These are phyloP conservation scores for Megaceryle alcyon DNA, from an alignment of 2,797 vertebrate species.

Conservation along the genomic window DNA sequence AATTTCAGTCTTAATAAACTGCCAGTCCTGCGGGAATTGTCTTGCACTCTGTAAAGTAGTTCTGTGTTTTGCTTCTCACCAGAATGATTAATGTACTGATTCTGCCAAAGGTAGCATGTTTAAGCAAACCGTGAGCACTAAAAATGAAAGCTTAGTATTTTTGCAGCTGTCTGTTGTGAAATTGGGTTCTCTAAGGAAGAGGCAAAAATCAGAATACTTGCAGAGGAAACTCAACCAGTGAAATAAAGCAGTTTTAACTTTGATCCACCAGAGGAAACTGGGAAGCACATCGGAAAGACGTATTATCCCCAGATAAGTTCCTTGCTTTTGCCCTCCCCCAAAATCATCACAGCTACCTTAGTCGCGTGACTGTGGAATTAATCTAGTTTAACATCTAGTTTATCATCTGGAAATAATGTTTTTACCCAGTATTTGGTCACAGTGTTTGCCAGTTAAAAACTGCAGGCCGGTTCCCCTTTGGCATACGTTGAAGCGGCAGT, in stretches of 20 bases:
- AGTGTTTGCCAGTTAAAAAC: not conserved
- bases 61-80: not conserved
- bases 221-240: not conserved
- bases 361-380: not conserved
- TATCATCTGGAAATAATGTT: not conserved
- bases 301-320: not conserved
- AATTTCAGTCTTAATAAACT: not conserved
- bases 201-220: not conserved
- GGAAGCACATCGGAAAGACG: not conserved
- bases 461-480: not conserved
- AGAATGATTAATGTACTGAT: conserved; percentile 17
- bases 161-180: not conserved
- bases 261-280: not conserved
- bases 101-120: not conserved
- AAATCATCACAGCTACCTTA: not conserved
- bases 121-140: not conserved
- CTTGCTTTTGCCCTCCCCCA: not conserved
- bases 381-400: not conserved
- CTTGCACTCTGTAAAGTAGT: not conserved
- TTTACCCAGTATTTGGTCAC: not conserved
- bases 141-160: conserved; percentile 16
- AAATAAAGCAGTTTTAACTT: not conserved
- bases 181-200: not conserved
- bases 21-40: not conserved
- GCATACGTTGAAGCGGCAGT: not conserved